Percentiles rank a stretch among this genome's conserved stretches.
Evolutionary conservation across 1,140 invertebrate genomes (phyloP).

Genomic region (Anoplophora glabripennis): DNA sequence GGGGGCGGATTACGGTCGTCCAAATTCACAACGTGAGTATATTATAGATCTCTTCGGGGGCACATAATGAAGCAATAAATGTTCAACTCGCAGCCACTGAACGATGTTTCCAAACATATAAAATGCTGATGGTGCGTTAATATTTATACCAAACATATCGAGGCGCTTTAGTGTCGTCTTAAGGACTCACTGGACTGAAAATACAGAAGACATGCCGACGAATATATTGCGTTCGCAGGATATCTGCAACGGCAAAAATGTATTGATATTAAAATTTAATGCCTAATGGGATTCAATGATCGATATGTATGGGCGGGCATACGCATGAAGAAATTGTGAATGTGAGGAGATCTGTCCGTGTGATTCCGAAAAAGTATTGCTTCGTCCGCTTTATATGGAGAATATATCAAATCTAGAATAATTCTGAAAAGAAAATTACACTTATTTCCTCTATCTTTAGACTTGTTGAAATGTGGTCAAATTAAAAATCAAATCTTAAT

Average conservation of each 20-base stretch:
- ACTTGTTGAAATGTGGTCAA: no score
- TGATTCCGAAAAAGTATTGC: no score
- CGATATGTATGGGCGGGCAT: no score
- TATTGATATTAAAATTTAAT: no score
- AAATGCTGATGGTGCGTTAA: constrained; percentile 36
- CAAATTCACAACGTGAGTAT: constrained; percentile 4
- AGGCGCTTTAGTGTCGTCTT: constrained; percentile 22
- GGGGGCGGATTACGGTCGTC: constrained; percentile 11
- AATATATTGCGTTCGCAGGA: neutral
- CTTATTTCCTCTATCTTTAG: no score
- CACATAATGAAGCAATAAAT: constrained; percentile 25
- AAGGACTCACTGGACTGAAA: constrained; percentile 20
- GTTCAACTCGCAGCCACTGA: constrained; percentile 22
- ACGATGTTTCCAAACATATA: constrained; percentile 39
- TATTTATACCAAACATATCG: constrained; percentile 32
- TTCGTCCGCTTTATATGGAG: no score
- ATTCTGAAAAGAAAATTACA: no score
- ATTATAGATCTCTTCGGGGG: neutral
- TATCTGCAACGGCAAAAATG: neutral
- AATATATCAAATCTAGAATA: no score
- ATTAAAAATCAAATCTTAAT: no score
- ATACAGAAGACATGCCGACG: constrained; percentile 19
- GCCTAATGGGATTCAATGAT: no score
- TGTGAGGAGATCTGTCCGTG: no score
- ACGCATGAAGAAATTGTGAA: no score